Conservation (phyloP, 2,113 vertebrate species). For the Brienomyrus longianalis region DNA sequence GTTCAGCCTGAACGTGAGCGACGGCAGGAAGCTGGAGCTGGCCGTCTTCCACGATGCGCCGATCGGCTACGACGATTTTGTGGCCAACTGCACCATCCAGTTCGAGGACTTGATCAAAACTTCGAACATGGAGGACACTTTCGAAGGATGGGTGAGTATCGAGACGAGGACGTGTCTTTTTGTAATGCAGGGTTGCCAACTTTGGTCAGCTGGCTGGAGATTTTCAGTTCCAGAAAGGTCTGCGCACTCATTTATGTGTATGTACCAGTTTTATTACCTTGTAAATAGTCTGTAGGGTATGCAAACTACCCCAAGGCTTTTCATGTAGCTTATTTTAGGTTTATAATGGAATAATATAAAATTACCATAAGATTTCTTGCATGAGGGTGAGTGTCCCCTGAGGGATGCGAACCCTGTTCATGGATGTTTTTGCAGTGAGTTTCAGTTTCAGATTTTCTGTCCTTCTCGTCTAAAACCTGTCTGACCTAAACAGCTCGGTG, state of each 20-base stretch:
- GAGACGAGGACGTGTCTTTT: neutral
- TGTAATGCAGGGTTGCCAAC: neutral
- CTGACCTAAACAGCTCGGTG: neutral
- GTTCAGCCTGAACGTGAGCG: slow-evolving; percentile 74
- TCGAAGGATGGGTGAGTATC: slow-evolving; percentile 91
- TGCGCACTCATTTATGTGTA: neutral
- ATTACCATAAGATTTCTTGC: neutral
- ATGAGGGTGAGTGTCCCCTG: neutral
- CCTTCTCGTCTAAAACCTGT: neutral
- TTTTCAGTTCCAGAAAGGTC: neutral
- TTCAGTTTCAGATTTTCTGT: neutral
- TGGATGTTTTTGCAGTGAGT: neutral
- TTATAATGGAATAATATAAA: neutral
- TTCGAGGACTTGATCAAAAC: slow-evolving; percentile 80
- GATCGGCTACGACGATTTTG: slow-evolving; percentile 94
- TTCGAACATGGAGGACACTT: slow-evolving; percentile 68
- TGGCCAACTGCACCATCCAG: slow-evolving; percentile 85
- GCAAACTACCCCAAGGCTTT: neutral
- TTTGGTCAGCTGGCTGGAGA: neutral
- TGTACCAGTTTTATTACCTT: neutral
- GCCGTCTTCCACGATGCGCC: slow-evolving; percentile 93
- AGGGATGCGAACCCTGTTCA: neutral
- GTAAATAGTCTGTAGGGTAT: neutral
- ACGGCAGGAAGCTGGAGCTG: slow-evolving; percentile 78
- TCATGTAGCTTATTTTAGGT: neutral